Conservation (phyloP, 2,888 invertebrate genomes). For the Drosophila anomelani region DNA sequence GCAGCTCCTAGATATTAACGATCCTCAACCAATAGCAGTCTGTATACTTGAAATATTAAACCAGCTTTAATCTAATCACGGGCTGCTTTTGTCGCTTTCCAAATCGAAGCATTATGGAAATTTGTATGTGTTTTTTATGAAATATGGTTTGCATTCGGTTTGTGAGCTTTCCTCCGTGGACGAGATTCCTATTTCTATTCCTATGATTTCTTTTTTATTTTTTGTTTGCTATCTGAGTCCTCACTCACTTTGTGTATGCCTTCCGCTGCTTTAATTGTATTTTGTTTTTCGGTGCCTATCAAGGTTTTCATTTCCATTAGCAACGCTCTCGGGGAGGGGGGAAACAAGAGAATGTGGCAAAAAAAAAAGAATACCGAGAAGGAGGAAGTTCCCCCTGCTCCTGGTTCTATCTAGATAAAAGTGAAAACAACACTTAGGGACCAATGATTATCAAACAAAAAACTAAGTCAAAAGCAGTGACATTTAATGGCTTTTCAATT, state of each 20-base stretch:
- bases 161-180: background rate
- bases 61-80: constrained; percentile 10
- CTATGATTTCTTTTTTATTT: background rate
- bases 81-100: constrained; percentile 13
- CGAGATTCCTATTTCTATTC: background rate
- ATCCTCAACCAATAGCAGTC: background rate
- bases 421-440: constrained; percentile 37
- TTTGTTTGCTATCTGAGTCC: background rate
- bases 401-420: constrained; percentile 47
- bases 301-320: constrained; percentile 36
- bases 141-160: constrained; percentile 8
- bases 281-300: constrained; percentile 11
- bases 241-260: constrained; percentile 1
- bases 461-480: constrained; percentile 56
- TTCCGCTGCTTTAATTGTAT: constrained; percentile 20
- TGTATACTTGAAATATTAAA: constrained; percentile 2
- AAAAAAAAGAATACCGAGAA: background rate
- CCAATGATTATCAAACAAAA: constrained; percentile 21
- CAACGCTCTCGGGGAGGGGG: constrained; percentile 9
- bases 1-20: background rate
- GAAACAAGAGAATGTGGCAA: too few species aligned
- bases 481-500: constrained; percentile 53
- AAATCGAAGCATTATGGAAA: constrained; percentile 21
- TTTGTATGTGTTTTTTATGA: constrained; percentile 4
- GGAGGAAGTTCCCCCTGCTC: constrained; percentile 1